phyloP scores from a whole-genome alignment of 2,113 vertebrate species.

The Microcebus jonahi region DNA sequence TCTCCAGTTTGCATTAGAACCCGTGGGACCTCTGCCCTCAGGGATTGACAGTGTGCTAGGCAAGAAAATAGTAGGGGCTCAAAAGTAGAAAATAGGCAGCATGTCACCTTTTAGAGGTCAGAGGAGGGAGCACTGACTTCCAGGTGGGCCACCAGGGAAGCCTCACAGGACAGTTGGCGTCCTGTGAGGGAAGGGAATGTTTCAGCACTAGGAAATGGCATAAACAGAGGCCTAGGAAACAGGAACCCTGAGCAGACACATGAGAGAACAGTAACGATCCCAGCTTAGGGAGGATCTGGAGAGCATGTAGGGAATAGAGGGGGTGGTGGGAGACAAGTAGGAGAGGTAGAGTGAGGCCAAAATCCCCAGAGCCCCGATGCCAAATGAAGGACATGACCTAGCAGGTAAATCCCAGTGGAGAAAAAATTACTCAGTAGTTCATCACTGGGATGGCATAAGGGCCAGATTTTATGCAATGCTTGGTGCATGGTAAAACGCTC shows the following conservation, averaged over 20 bases:
- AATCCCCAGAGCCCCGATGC: background rate
- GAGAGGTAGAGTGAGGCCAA: background rate
- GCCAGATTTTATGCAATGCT: background rate
- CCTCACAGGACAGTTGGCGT: background rate
- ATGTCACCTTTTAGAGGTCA: background rate
- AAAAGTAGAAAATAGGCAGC: background rate
- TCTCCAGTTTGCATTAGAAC: background rate
- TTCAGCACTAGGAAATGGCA: background rate
- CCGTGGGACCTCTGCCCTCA: background rate
- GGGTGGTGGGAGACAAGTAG: background rate
- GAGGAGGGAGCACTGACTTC: background rate
- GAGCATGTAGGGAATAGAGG: background rate
- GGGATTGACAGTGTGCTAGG: background rate
- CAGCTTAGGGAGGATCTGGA: background rate
- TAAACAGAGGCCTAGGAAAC: background rate
- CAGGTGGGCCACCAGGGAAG: background rate
- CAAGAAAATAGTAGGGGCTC: background rate
- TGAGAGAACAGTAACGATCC: background rate
- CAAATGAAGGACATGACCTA: background rate
- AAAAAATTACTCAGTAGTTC: background rate
- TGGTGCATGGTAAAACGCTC: background rate
- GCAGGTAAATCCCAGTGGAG: background rate
- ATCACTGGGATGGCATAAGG: background rate
- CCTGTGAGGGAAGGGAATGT: background rate
- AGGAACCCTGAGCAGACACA: background rate